These are phyloP conservation scores for Zaprionus inermis DNA, from an alignment of 1,140 invertebrate genomes.

Conservation along the genomic window DNA sequence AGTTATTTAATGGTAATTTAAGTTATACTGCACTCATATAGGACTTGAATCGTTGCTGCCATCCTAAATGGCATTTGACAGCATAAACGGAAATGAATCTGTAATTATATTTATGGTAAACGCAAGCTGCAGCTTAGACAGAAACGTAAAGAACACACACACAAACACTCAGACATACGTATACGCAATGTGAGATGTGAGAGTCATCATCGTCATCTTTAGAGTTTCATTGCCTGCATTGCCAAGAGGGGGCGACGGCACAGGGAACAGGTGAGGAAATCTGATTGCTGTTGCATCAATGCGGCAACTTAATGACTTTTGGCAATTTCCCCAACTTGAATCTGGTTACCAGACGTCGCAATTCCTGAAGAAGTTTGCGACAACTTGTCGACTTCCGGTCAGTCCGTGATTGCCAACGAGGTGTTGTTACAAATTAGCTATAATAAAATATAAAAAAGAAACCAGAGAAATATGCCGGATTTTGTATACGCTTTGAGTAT, in stretches of 20 bases:
- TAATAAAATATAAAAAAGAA: slow-evolving; percentile 51
- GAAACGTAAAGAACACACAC: slow-evolving; percentile 8
- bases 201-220: slow-evolving; percentile 18
- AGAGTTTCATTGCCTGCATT: slow-evolving; percentile 15
- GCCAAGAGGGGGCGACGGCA: not conserved
- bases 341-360: slow-evolving; percentile 29
- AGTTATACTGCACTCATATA: not conserved
- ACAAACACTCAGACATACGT: not conserved
- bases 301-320: slow-evolving; percentile 76
- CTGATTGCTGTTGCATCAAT: slow-evolving; percentile 56
- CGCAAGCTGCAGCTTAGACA: slow-evolving; percentile 1
- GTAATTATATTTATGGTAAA: slow-evolving; percentile 72
- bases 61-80: not conserved
- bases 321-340: slow-evolving; percentile 70
- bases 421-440: slow-evolving; percentile 65
- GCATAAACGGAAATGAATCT: slow-evolving; percentile 67
- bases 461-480: not conserved
- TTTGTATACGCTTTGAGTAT: not conserved
- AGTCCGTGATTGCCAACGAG: slow-evolving; percentile 17
- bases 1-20: too few species aligned
- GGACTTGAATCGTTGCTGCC: not conserved
- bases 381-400: slow-evolving; percentile 38
- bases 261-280: slow-evolving; percentile 47
- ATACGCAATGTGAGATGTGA: slow-evolving; percentile 30
- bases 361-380: not conserved